Evolutionary conservation across 2,797 vertebrate species (phyloP).

Genomic region (Coendou prehensilis): DNA sequence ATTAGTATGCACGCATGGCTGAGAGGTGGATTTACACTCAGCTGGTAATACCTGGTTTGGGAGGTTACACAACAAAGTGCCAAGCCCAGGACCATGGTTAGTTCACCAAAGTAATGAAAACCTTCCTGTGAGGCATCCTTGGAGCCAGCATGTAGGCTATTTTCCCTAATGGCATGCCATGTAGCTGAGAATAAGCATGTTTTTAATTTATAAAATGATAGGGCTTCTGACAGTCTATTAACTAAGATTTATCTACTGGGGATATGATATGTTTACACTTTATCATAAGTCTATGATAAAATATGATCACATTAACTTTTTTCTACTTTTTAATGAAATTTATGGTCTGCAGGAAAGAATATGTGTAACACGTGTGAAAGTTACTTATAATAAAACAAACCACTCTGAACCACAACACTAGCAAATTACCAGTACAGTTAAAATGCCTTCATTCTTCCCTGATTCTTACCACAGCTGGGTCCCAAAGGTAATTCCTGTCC

Average conservation of each 20-base stretch:
- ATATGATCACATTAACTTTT: slow-evolving; percentile 38
- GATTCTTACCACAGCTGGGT: not conserved
- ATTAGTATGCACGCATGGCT: slow-evolving; percentile 51
- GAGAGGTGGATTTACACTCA: slow-evolving; percentile 57
- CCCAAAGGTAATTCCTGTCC: not conserved
- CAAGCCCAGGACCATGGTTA: slow-evolving; percentile 32
- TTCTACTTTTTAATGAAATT: not conserved
- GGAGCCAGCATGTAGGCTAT: slow-evolving; percentile 34
- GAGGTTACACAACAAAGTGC: slow-evolving; percentile 33
- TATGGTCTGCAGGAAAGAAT: not conserved
- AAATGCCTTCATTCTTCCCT: slow-evolving; percentile 51
- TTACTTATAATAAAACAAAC: slow-evolving; percentile 19
- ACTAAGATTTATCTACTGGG: slow-evolving; percentile 39
- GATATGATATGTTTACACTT: slow-evolving; percentile 52
- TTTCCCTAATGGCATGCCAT: slow-evolving; percentile 20
- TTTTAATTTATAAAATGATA: slow-evolving; percentile 70
- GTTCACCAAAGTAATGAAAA: slow-evolving; percentile 62
- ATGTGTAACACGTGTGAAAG: not conserved
- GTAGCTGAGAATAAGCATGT: slow-evolving; percentile 22
- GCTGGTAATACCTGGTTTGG: slow-evolving; percentile 52
- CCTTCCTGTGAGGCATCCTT: slow-evolving; percentile 36
- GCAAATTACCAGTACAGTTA: not conserved
- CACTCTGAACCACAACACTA: slow-evolving; percentile 24
- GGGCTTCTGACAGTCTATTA: slow-evolving; percentile 51
- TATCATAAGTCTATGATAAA: slow-evolving; percentile 37